A percentile compares a stretch with the other conserved stretches of the same genome.
These are phyloP conservation scores for Saturnia pavonia DNA, from an alignment of 2,888 invertebrate species.

Conservation along the genomic window DNA sequence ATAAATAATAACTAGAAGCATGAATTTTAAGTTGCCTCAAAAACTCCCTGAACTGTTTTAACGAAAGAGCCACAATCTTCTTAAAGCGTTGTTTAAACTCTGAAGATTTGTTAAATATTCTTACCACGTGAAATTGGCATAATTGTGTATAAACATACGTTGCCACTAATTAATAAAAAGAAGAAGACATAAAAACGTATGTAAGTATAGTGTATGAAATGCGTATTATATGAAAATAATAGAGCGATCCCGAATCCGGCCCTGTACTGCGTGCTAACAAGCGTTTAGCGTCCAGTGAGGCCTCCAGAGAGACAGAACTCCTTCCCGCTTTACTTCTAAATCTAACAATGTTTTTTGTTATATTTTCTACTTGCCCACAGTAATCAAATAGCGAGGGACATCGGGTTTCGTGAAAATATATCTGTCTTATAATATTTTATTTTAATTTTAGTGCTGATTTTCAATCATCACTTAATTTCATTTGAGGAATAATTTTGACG, in stretches of 20 bases:
- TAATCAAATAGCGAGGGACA: slow-evolving; percentile 43
- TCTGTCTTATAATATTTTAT: background rate
- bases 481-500: no score
- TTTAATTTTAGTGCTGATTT: background rate
- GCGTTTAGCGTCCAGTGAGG: slow-evolving; percentile 71
- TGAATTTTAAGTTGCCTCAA: no score
- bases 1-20: no score
- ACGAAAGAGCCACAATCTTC: no score
- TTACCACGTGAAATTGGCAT: no score
- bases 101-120: no score
- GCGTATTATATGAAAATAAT: slow-evolving; percentile 29
- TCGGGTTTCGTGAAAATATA: slow-evolving; percentile 16
- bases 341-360: slow-evolving; percentile 47
- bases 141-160: no score
- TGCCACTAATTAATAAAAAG: no score
- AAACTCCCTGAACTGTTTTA: no score
- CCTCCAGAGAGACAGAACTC: slow-evolving; percentile 54
- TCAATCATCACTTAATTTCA: no score
- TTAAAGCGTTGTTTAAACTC: no score
- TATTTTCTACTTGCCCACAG: slow-evolving; percentile 26
- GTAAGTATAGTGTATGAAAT: background rate
- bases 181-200: no score
- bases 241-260: slow-evolving; percentile 36
- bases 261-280: slow-evolving; percentile 80
- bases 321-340: slow-evolving; percentile 64